Evolutionary conservation across 2,888 invertebrate genomes (phyloP).

Genomic region (Latheticus oryzae): DNA sequence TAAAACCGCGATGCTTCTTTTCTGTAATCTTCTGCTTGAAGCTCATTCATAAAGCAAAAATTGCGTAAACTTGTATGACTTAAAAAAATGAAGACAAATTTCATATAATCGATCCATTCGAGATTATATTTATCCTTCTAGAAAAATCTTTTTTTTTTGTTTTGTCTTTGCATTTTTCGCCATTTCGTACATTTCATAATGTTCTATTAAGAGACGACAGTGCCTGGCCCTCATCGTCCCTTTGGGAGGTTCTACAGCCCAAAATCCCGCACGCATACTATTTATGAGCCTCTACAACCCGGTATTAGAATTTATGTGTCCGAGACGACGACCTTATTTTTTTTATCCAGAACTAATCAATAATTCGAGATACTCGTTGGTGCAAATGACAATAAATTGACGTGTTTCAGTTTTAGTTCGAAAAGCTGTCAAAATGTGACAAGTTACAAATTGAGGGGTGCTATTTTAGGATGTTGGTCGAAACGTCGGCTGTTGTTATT

Average conservation of each 20-base stretch:
- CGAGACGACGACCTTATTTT: constrained; percentile 29
- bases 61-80: no score
- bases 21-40: no score
- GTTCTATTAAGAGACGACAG: constrained; percentile 37
- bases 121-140: no score
- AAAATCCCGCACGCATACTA: constrained; percentile 34
- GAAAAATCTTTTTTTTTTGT: no score
- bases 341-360: constrained; percentile 24
- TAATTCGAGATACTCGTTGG: constrained; percentile 17
- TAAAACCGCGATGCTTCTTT: no score
- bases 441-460: constrained; percentile 36
- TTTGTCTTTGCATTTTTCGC: neutral
- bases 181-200: constrained; percentile 18
- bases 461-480: constrained; percentile 44
- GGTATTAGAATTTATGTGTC: constrained; percentile 35
- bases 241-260: constrained; percentile 14
- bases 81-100: no score
- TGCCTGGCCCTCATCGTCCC: constrained; percentile 20
- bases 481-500: constrained; percentile 42
- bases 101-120: no score
- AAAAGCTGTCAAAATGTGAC: constrained; percentile 38
- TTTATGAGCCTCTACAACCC: constrained; percentile 25
- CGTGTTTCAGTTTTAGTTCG: constrained; percentile 42
- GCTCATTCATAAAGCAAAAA: no score
- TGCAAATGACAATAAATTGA: constrained; percentile 44